phyloP scores from a whole-genome alignment of 2,113 vertebrate species.

The Nyctereutes procyonoides region DNA sequence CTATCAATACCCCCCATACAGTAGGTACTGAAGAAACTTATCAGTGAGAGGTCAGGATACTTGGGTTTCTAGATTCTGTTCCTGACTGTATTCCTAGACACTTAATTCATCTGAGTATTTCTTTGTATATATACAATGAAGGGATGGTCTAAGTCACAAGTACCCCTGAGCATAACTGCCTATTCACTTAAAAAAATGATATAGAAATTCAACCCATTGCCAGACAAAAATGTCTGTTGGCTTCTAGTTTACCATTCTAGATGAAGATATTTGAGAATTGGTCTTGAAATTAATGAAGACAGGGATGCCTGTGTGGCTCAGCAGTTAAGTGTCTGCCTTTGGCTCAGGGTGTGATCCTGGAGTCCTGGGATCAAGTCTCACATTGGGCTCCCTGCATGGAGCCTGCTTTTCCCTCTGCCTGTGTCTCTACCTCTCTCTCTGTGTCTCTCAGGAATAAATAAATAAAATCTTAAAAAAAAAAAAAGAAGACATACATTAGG shows the following conservation, averaged over 20 bases:
- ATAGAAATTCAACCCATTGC: background rate
- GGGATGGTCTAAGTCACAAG: background rate
- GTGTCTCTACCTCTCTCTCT: too few relatives aligned
- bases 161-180: background rate
- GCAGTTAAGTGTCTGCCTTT: too few relatives aligned
- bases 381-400: too few relatives aligned
- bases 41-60: background rate
- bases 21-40: background rate
- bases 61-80: background rate
- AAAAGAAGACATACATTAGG: background rate
- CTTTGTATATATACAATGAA: background rate
- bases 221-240: background rate
- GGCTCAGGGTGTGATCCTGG: too few relatives aligned
- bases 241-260: background rate
- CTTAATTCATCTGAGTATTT: background rate
- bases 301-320: too few relatives aligned
- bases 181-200: background rate
- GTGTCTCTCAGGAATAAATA: too few relatives aligned
- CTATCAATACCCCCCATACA: background rate
- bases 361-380: too few relatives aligned
- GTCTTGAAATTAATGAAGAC: constrained; percentile 21
- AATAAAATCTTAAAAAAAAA: too few relatives aligned
- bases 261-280: constrained; percentile 21
- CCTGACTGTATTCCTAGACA: background rate
- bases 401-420: too few relatives aligned